Base-by-base conservation (phyloP, 2,113 vertebrate species). In the Silurus glanis region DNA sequence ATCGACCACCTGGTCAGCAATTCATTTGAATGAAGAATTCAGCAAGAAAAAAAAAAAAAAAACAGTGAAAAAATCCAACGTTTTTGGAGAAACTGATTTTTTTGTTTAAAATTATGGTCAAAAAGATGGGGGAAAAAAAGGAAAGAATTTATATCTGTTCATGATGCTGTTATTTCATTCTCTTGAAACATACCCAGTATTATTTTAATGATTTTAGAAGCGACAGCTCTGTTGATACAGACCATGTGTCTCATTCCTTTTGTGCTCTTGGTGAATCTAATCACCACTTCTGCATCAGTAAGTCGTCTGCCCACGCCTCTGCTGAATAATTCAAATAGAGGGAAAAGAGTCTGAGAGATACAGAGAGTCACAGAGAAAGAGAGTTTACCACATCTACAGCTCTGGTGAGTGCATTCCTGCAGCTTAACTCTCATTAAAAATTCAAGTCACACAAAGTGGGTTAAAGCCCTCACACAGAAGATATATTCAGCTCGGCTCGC, bases 391-490 rank as follows among this genome's bases (percentile, higher is more conserved):
- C 81, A 83, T 81, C 88, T 86, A 72, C 72, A 47, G 49, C 25
- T 74, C 80, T 83, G 88, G 78, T 59, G 67, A 89, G 83, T 45
- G 82, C 88, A 90, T 91, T 92, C 84, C 87, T 87, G 62, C 62
- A 90, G 89, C 91, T 93, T 76, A 88, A 88, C 82, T 83, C 85
- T 89, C 89, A 91, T 94, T 74, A 92, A 91, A 92, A 87, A 93
- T 92, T 91, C 87, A 93, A 91, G 91, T 92, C 90, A 93, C 75
- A 62, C 88, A 94, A 93, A 93, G 89, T 91, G 90, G 91, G 91
- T 92, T 92, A 93, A 92, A 91, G 91, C 75, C 75, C 78, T 88
- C 85, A 89, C 88, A 89, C 85, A 89, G 88, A 56, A 58, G 72
- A 87, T 88, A 92, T 83, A 91, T 93, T 92, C 84, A 90, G 90